Percentiles rank a stretch among this genome's conserved stretches.
These are phyloP conservation scores for Ectemnius cavifrons DNA, from an alignment of 2,888 invertebrate genomes.

Conservation along the genomic window DNA sequence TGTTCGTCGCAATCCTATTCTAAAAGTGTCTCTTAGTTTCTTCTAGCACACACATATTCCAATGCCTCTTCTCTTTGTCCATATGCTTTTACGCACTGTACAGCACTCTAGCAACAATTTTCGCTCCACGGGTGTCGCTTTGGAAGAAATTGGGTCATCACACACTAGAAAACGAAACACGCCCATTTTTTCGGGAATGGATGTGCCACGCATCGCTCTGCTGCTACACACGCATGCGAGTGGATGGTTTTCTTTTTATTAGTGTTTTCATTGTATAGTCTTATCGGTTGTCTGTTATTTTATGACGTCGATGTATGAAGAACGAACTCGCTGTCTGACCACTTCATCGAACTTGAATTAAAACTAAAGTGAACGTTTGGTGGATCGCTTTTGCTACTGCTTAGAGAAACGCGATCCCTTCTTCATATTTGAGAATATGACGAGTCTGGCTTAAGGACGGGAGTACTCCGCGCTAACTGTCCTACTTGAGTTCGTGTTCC, in stretches of 20 bases:
- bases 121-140: conserved; percentile 31
- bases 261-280: conserved; percentile 47
- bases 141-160: conserved; percentile 36
- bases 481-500: conserved; percentile 55
- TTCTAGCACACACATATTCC: conserved; percentile 24
- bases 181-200: conserved; percentile 23
- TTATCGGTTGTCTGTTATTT: conserved; percentile 37
- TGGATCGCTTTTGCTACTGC: conserved; percentile 29
- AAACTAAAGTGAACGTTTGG: conserved; percentile 29
- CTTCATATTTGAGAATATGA: conserved; percentile 12
- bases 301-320: conserved; percentile 56
- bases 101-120: conserved; percentile 47
- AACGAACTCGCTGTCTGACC: conserved; percentile 53
- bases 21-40: conserved; percentile 29
- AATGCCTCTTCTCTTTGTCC: conserved; percentile 22
- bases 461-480: conserved; percentile 23
- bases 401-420: conserved; percentile 27
- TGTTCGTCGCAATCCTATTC: conserved; percentile 16
- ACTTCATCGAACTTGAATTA: conserved; percentile 29
- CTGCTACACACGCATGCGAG: conserved; percentile 31
- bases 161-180: conserved; percentile 25
- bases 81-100: conserved; percentile 29
- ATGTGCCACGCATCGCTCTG: conserved; percentile 46
- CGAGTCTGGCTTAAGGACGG: conserved; percentile 42
- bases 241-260: conserved; percentile 35